Base-by-base conservation (phyloP, 2,797 vertebrate species). In the Phataginus tetradactyla region DNA sequence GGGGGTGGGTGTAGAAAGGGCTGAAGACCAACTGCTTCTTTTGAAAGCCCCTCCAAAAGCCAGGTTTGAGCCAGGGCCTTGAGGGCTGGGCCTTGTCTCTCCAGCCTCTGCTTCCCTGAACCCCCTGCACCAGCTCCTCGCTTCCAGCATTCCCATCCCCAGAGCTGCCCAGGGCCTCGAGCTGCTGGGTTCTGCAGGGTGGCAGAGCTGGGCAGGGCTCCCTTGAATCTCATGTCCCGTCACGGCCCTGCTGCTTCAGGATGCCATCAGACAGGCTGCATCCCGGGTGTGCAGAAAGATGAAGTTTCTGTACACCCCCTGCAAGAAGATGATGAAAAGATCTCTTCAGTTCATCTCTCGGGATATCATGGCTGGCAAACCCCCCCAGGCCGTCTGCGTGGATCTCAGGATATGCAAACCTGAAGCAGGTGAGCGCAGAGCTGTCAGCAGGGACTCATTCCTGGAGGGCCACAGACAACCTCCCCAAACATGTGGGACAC, bases 321-420 rank as follows among this genome's bases (percentile, higher is more conserved):
- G 93, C 34, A 23, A 27, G 5, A 2, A 3, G 5, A 3, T 45
- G 53, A 10, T 86, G 20, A 81, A 1, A 17, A 45, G 0, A 0
- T 69, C 0, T 27, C 11, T 90, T 12, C 1, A 0, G 6, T 1
- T 0, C 21, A 13, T 96, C 55, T 7, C 23, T 17, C 0, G 0
- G 1, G 68, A 39, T 29, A 45, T 96, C n/a, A 0, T 15, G 3
- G 27, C 1, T 0, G 68, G 90, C 17, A 77, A 95, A 34, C 6
- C 2, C 0, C 12, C 90, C 45, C 1, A 0, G 13, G 21, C 27
- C 0, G 4, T 93, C 68, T 96, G 96, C 55, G 86, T 51, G 68
- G 91, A 96, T 45, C 14, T 95, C 34, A 61, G 0, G 25, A 14
- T 86, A 3, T 96, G 96, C 80, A 77, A 27, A n/a, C 2, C 11